Base-by-base conservation (phyloP, 2,113 vertebrate genomes). In the Stercorarius parasiticus region DNA sequence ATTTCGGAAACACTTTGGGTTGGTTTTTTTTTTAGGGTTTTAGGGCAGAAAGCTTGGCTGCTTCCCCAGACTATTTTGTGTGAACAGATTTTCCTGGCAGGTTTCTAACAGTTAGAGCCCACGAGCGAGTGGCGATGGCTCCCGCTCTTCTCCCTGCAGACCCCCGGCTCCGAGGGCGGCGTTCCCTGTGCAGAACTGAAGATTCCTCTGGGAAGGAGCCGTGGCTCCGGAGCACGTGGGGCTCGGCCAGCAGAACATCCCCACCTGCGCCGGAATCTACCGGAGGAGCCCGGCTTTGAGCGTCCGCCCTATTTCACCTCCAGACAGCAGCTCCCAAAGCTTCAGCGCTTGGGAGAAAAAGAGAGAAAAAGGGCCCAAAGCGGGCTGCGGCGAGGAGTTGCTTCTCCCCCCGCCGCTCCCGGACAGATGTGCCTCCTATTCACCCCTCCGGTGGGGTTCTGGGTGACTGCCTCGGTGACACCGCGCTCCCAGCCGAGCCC, bases 391-490 rank as follows among this genome's bases (percentile, higher is more conserved):
- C 13, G 11, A 82, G 2, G 30, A 34, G 82, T 50, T 26, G n/a
- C 27, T 14, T 72, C 67, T 55, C 71, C 62, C 71, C 36, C 30
- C 5, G 14, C 40, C 61, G 69, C 45, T 79, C 76, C 74, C 10
- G 38, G 96, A 87, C 98, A 98, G 98, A 98, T 98, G 98, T 97
- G 97, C 74, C 59, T 85, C 56, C 88, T 96, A 95, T 97, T 97
- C 97, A 96, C 74, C 88, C 88, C 93, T 38, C 78, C 53, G 81
- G 93, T 45, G 59, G 80, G 65, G 98, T 98, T 98, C 97, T 82
- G 91, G 98, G 95, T 98, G 98, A 98, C 74, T 55, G 69, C 82
- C 77, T 98, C 91, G 47, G 64, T 92, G 97, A 97, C 95, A 90
- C 91, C 18, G 38, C 17, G 81, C 89, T 85, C 62, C 17, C 82